Base-by-base conservation (phyloP, 64 coral and sea anemone genomes). In the Montipora foliosa region DNA sequence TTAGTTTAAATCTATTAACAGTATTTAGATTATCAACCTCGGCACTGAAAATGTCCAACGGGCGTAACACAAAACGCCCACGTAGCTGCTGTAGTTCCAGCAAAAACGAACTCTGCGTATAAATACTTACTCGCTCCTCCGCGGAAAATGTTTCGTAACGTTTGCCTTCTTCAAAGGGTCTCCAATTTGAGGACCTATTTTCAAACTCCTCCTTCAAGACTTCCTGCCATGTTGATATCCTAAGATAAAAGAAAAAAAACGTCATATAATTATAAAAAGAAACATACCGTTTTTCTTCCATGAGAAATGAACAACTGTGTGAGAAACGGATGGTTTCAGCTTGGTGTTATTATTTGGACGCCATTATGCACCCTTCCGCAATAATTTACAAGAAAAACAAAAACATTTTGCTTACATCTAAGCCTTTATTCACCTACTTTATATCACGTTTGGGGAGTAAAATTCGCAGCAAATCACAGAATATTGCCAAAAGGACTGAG, bases 401-500 rank as follows among this genome's bases (percentile, higher is more conserved):
- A 91, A 48, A 94, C 22, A 57, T 8, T 57, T 57, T 57, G 6
- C 5, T 57, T 1, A 57, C 53, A 11, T 57, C 62, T 16, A 47
- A 55, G 75, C 37, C 37, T 75, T 44, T 61, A 48, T 89, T 89
- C 45, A 94, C 92, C 94, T 57, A 95, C 96, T 89, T 95, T 45
- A 95, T 79, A 89, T 97, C 96, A 62, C 83, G 89, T 77, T 93
- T 87, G 52, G 79, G 79, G 13, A 87, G 90, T 79, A 97, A 84
- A 45, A 73, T 87, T 83, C 79, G 82, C 24, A 97, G 83, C 76
- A 97, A 67, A 67, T 83, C 58, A 75, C 78, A 69, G 88, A 97
- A 97, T 88, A 97, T 95, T 75, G 78, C 91, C 88, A 92, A 97
- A 82, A 97, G 81, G 13, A 70, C 53, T 67, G 75, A 81, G 82